These are phyloP conservation scores for Marcusenius ussheri DNA, from an alignment of 2,113 vertebrate species.

Conservation along the genomic window DNA sequence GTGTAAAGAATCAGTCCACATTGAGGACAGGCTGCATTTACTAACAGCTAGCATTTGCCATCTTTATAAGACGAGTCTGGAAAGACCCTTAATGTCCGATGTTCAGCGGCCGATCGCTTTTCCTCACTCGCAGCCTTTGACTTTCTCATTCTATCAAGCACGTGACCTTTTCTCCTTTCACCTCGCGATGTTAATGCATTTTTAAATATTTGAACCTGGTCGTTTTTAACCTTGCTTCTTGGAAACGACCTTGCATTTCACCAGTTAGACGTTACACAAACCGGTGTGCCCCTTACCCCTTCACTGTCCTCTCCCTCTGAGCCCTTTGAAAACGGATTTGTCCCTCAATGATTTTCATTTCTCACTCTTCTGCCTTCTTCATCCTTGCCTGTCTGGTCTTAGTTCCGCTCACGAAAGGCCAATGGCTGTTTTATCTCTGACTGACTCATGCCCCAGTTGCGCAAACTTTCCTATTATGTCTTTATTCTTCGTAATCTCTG, in stretches of 20 bases:
- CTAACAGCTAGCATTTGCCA: background rate
- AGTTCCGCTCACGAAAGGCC: background rate
- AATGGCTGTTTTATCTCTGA: background rate
- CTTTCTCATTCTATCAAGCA: background rate
- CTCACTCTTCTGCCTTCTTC: background rate
- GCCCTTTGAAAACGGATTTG: background rate
- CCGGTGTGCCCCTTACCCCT: background rate
- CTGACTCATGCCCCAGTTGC: background rate
- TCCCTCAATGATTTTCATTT: background rate
- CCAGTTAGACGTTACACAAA: background rate
- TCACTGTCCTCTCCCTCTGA: background rate
- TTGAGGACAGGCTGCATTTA: background rate
- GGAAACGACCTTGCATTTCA: background rate
- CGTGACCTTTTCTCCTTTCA: background rate
- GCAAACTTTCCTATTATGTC: slow-evolving; percentile 2
- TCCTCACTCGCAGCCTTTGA: background rate
- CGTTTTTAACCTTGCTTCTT: background rate
- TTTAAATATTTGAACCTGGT: background rate
- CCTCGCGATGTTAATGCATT: background rate
- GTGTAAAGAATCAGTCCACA: background rate
- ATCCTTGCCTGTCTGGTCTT: slow-evolving; percentile 8
- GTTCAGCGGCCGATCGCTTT: background rate
- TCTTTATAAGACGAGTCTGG: background rate
- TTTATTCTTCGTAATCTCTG: slow-evolving; percentile 12
- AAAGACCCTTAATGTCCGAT: background rate